A percentile compares a stretch with the other conserved stretches of the same genome.
Evolutionary conservation across 2,113 vertebrate species (phyloP).

Genomic region (Phylloscopus whistleri): DNA sequence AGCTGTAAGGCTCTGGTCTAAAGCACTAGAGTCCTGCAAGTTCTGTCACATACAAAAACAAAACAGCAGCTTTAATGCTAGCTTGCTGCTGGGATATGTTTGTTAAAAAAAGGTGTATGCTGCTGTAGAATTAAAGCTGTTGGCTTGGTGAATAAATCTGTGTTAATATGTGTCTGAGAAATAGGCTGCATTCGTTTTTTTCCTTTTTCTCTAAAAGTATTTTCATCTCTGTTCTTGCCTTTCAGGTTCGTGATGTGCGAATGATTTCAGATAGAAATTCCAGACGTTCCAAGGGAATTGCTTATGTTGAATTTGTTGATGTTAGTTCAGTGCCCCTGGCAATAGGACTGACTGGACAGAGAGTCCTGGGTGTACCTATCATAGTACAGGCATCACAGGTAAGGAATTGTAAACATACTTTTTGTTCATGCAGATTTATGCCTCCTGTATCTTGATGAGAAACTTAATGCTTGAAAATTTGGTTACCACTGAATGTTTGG

Average conservation of each 20-base stretch:
- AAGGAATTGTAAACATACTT: background rate
- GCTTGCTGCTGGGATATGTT: background rate
- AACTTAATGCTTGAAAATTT: background rate
- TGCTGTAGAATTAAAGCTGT: background rate
- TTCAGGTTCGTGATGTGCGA: slow-evolving; percentile 92
- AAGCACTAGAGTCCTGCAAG: background rate
- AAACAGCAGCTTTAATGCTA: background rate
- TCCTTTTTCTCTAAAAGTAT: background rate
- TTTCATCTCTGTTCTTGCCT: background rate
- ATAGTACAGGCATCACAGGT: slow-evolving; percentile 98
- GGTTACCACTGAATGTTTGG: background rate
- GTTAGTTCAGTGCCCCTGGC: slow-evolving; percentile 94
- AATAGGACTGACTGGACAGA: slow-evolving; percentile 93
- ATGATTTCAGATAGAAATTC: slow-evolving; percentile 99
- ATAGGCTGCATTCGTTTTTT: background rate
- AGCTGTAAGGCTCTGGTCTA: background rate
- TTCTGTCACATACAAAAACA: background rate
- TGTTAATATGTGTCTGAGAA: background rate
- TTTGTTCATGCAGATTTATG: background rate
- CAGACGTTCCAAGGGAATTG: slow-evolving; percentile 94
- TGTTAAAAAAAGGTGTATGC: background rate
- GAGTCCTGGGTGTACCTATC: slow-evolving; percentile 94
- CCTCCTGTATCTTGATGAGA: background rate
- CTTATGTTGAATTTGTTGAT: slow-evolving; percentile 96
- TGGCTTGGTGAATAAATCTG: background rate